Conservation (phyloP, 2,797 vertebrate genomes). For the Sphenopsis melanotis region DNA sequence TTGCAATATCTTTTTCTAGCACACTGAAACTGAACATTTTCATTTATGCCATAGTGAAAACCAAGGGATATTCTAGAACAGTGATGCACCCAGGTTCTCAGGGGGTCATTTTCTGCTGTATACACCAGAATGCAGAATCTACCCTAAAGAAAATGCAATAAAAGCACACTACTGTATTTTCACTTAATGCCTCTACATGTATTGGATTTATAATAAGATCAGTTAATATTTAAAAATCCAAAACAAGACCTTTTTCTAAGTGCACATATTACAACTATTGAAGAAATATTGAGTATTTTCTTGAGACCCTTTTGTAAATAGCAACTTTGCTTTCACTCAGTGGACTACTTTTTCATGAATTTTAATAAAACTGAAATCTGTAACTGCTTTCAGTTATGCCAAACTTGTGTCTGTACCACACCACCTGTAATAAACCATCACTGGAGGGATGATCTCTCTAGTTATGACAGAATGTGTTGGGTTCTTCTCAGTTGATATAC, state of each 20-base stretch:
- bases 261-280: rapidly evolving
- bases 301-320: background rate
- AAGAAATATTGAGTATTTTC: background rate
- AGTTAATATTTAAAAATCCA: background rate
- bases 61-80: background rate
- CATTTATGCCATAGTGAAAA: background rate
- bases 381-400: background rate
- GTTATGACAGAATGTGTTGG: background rate
- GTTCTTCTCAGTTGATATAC: background rate
- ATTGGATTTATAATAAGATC: background rate
- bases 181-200: background rate
- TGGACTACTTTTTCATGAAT: background rate
- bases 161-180: background rate
- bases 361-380: background rate
- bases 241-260: background rate
- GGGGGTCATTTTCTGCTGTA: background rate
- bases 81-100: background rate
- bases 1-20: background rate
- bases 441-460: background rate
- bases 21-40: background rate
- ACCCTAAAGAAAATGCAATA: background rate
- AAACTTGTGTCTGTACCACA: background rate
- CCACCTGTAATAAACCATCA: background rate
- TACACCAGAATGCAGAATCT: background rate
- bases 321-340: background rate